Evolutionary conservation across 2,113 vertebrate genomes (phyloP).

Genomic region (Gopherus flavomarginatus): DNA sequence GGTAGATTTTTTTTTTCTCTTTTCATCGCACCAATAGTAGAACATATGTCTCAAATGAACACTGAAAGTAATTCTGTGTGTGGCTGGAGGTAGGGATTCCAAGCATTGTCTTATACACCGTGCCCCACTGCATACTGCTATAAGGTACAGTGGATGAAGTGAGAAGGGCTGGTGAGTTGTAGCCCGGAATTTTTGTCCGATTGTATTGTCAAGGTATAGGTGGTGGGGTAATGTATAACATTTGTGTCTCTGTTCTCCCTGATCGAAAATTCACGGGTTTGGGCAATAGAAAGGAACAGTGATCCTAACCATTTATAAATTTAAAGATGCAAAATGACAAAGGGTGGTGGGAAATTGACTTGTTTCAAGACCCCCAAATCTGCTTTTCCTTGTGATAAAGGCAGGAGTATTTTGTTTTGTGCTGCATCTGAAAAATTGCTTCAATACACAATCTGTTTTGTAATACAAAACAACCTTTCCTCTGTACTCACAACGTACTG

Average conservation of each 20-base stretch:
- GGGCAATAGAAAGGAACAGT: background rate
- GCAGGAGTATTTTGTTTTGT: background rate
- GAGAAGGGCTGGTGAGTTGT: background rate
- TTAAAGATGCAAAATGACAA: background rate
- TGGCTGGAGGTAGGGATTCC: background rate
- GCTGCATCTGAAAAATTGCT: background rate
- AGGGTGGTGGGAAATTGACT: background rate
- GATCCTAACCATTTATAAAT: background rate
- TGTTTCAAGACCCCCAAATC: background rate
- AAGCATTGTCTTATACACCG: background rate
- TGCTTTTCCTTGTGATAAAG: background rate
- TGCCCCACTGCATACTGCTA: background rate
- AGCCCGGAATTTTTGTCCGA: background rate
- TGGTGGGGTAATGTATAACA: background rate
- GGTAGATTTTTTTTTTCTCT: background rate
- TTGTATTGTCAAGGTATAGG: background rate
- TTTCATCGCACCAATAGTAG: background rate
- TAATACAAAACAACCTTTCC: background rate
- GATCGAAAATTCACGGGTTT: background rate
- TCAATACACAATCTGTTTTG: fast-evolving
- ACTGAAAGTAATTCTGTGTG: background rate
- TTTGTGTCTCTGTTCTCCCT: background rate
- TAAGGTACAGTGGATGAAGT: background rate
- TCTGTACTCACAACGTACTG: background rate
- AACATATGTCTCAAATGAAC: background rate